Evolutionary conservation across 30 jellyfish, hydroid and myxozoan genomes (phyloP).

Genomic region (Nemopilema nomurai): DNA sequence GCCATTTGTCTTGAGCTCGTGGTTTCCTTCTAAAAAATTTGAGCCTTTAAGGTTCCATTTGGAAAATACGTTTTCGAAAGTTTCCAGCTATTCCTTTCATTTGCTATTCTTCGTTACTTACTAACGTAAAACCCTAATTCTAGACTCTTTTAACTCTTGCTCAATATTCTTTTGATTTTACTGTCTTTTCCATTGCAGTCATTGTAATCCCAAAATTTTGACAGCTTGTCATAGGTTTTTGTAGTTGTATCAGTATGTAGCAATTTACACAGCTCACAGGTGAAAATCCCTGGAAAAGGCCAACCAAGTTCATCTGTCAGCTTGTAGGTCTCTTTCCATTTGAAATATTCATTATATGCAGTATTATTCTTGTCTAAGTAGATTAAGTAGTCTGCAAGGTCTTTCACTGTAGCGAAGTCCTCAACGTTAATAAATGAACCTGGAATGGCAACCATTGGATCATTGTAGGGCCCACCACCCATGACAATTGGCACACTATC

Average conservation of each 20-base stretch:
- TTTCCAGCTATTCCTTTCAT: too few relatives aligned
- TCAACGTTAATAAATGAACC: conserved; percentile 61
- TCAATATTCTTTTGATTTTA: background rate
- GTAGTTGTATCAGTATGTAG: conserved; percentile 4
- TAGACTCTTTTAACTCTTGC: background rate
- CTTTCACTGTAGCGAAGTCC: conserved; percentile 47
- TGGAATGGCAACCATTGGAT: conserved; percentile 71
- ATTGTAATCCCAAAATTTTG: conserved; percentile 40
- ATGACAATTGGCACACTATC: conserved; percentile 64
- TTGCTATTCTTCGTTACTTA: too few relatives aligned
- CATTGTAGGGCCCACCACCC: conserved; percentile 78
- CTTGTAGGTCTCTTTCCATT: conserved; percentile 48
- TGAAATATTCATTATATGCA: conserved; percentile 64
- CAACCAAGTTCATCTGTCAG: conserved; percentile 34
- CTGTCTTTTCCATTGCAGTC: conserved; percentile 2
- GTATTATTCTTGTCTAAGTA: conserved; percentile 69
- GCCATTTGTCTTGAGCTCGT: too few relatives aligned
- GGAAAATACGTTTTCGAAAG: too few relatives aligned
- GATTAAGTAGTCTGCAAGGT: conserved; percentile 37
- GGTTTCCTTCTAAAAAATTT: too few relatives aligned
- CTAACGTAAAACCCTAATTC: too few relatives aligned
- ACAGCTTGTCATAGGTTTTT: conserved; percentile 27
- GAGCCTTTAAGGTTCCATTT: too few relatives aligned
- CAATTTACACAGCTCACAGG: conserved; percentile 53
- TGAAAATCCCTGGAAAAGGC: conserved; percentile 50